Conservation (phyloP, 2,888 invertebrate species). For the Allolobophora icterica region DNA sequence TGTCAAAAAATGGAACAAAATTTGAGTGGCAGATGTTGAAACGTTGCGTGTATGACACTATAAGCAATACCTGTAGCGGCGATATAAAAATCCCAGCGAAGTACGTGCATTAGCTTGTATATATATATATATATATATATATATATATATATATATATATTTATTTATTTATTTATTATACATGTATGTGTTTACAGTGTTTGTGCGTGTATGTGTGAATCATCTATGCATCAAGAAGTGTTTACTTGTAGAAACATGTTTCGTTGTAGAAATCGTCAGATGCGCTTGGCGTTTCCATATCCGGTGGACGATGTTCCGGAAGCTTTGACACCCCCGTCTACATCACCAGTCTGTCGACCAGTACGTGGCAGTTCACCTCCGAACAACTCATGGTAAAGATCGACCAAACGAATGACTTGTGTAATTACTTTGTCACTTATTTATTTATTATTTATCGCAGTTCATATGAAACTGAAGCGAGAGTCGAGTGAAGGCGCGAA, state of each 20-base stretch:
- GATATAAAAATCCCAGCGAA: no score
- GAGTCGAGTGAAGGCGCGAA: no score
- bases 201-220: neutral
- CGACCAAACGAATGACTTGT: neutral
- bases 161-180: neutral
- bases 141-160: no score
- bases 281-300: constrained; percentile 67
- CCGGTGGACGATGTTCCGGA: constrained; percentile 66
- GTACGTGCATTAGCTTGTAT: no score
- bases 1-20: no score
- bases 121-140: neutral
- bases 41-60: no score
- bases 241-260: no score
- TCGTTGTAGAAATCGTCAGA: neutral
- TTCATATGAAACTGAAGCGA: no score
- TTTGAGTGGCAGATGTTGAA: no score
- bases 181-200: neutral
- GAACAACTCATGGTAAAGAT: constrained; percentile 6
- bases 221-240: neutral
- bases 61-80: no score
- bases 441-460: no score
- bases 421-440: no score
- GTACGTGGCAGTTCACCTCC: constrained; percentile 1
- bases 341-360: constrained; percentile 55
- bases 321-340: constrained; percentile 68